Evolutionary conservation across 2,113 vertebrate genomes (phyloP), one percentile per base, ranked within the genome.

Genomic region (Labeo catla): DNA sequence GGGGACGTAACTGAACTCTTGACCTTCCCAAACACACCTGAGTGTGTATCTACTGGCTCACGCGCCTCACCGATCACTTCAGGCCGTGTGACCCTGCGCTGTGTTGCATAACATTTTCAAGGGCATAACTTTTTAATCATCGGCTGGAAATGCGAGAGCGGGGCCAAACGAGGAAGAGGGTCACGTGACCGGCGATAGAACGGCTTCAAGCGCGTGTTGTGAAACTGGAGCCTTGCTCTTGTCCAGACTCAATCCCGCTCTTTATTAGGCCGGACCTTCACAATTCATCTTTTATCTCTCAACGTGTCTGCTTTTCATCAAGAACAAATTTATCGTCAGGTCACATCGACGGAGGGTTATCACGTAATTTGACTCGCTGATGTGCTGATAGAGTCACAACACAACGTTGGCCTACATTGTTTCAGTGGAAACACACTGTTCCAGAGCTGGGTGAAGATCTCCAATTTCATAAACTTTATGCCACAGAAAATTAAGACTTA

Each of bases 291-390:
- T 91, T 88, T 93, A 81, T 84, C 90, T 90, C 87, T 87, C 85
- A 59, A 81, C 87, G 89, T 84, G 74, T 84, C 61, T 43, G 50
- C 88, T 93, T 95, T 93, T 95, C 94, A 93, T 92, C 93, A 92
- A 89, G 91, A 92, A 91, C 89, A 92, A 93, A 95, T 95, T 92
- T 93, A 93, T 91, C 84, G 12, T 85, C 45, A 9, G 78, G 43
- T 23, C 86, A 87, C 90, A 90, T 92, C 68, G 52, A 81, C 88
- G 82, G 72, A 49, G 28, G 83, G 65, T 49, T 87, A 80, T 90
- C 81, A 66, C 50, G 72, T 89, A 92, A 93, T 92, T 89, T 87
- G 91, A 91, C 49, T 36, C 11, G 45, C 84, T 73, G 43, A 89
- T 19, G 89, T 92, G 93, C 76, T 92, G 94, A 94, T 63, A 90